Base-by-base conservation (phyloP, 64 coral and sea anemone species). In the Actinia tenebrosa region DNA sequence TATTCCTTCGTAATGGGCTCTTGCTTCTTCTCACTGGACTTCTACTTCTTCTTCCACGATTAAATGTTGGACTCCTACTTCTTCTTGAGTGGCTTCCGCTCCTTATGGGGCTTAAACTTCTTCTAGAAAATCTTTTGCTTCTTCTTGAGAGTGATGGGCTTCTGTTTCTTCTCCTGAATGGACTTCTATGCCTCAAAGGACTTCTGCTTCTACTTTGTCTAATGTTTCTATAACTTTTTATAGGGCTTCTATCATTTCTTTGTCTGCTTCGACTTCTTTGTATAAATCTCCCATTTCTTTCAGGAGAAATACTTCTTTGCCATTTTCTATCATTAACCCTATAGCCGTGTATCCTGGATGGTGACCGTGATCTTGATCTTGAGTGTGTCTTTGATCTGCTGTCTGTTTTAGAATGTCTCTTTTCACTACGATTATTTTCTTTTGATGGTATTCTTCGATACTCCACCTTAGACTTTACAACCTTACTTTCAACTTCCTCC, bases 401-500 rank as follows among this genome's bases (percentile, higher is more conserved):
- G 6, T 17, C 4, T 61, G 53, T 13, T 15, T 16, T 27, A 16
- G 18, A 85, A 45, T n/a, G 53, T 61, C 56, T 85, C 10, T 26
- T 45, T 61, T 45, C 16, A 10, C 10, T 19, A 37, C 16, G 20
- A 10, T 18, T 13, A 30, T 43, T 85, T 85, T 85, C 53, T 85
- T 5, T 85, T 16, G 53, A 54, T 53, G 80, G n/a, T n/a, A 43
- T 20, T 53, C 19, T 83, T 15, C 45, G 45, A 58, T 53, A 58
- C 19, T 13, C 80, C 18, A 85, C 60, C 22, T 64, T 85, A 22
- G 83, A 85, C 9, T 85, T 60, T 10, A 85, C 3, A 61, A 4
- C 26, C 19, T 85, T 85, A 18, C 54, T 85, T 15, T 54, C 56
- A 61, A 64, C 7, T 85, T 85, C 83, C 54, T 85, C 83, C 26